These are phyloP conservation scores for Drosophila lini DNA, from an alignment of 1,140 invertebrate genomes.

Conservation along the genomic window DNA sequence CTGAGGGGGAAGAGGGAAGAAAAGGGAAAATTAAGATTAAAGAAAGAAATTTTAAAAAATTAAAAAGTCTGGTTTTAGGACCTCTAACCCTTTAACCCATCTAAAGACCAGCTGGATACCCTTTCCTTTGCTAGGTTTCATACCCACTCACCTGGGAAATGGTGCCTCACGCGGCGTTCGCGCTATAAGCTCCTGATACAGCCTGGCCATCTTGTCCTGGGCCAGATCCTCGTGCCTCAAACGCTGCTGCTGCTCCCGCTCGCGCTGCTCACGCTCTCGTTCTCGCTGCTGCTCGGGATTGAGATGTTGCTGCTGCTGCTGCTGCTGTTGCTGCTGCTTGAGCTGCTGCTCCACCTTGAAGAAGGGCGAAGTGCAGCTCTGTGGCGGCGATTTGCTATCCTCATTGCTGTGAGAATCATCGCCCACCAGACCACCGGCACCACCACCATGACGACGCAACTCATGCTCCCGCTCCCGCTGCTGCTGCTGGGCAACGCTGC, in stretches of 20 bases:
- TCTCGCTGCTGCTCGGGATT: constrained; percentile 85
- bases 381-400: constrained; percentile 92
- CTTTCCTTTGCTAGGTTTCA: too few species aligned
- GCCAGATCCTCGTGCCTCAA: constrained; percentile 97
- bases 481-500: constrained; percentile 30
- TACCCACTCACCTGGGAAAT: constrained; percentile 88
- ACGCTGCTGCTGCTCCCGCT: constrained; percentile 87
- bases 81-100: too few species aligned
- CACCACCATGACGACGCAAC: constrained; percentile 39
- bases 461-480: constrained; percentile 49
- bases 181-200: constrained; percentile 97
- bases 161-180: constrained; percentile 88
- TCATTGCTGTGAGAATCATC: constrained; percentile 89
- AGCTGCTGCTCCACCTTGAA: constrained; percentile 86
- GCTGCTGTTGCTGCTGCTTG: constrained; percentile 40
- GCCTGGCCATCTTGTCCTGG: constrained; percentile 97
- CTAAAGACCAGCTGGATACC: too few species aligned
- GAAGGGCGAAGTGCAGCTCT: constrained; percentile 90
- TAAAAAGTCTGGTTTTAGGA: too few species aligned
- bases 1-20: constrained; percentile 78
- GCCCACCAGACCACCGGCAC: constrained; percentile 15
- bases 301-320: constrained; percentile 85
- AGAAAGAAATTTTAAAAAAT: too few species aligned
- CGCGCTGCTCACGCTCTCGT: constrained; percentile 86
- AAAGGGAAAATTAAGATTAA: too few species aligned